Evolutionary conservation across 2,797 vertebrate species (phyloP).

Genomic region (Rhinella marina): DNA sequence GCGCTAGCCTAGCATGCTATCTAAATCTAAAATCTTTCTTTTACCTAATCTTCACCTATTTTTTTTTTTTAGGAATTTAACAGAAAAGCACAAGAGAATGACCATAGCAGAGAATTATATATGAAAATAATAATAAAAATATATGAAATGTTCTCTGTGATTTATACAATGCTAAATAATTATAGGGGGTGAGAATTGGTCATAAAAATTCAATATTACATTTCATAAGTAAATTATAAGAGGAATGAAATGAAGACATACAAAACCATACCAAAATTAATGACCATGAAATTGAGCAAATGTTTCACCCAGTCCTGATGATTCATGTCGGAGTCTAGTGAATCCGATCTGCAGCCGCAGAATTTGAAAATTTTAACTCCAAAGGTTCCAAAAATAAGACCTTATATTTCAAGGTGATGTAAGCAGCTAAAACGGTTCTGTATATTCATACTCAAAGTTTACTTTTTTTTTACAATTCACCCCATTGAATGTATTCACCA

Average conservation of each 20-base stretch:
- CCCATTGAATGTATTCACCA: too few relatives aligned
- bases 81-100: neutral
- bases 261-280: slow-evolving; percentile 55
- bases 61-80: neutral
- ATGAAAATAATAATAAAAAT: slow-evolving; percentile 40
- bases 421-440: neutral
- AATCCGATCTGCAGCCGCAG: slow-evolving; percentile 12
- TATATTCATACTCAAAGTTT: too few relatives aligned
- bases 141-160: slow-evolving; percentile 18
- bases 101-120: neutral
- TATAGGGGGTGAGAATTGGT: slow-evolving; percentile 35
- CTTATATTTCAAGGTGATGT: neutral
- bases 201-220: slow-evolving; percentile 52
- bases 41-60: too few relatives aligned
- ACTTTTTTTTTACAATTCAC: too few relatives aligned
- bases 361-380: neutral
- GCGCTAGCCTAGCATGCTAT: too few relatives aligned
- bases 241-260: slow-evolving; percentile 53
- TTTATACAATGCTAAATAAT: slow-evolving; percentile 36
- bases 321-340: slow-evolving; percentile 41
- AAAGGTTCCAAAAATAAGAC: neutral
- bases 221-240: slow-evolving; percentile 60
- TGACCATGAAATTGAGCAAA: slow-evolving; percentile 60
- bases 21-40: too few relatives aligned
- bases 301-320: slow-evolving; percentile 47